phyloP scores from a whole-genome alignment of 2,797 vertebrate genomes.

The Gallinago stenura region DNA sequence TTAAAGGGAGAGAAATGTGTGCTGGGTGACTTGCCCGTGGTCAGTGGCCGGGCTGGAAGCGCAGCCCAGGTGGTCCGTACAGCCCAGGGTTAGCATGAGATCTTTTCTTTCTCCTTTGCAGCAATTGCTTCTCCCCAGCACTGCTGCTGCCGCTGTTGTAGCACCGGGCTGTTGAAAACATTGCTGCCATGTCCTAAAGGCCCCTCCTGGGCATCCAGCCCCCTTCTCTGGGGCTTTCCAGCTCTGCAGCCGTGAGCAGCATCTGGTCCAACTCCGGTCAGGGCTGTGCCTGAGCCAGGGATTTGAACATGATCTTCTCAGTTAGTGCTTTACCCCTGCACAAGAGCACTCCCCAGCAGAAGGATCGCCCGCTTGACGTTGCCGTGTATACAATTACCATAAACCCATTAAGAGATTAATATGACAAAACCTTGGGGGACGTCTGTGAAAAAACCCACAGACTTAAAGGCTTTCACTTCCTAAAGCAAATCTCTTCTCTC shows the following conservation, averaged over 20 bases:
- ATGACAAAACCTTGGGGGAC: conserved; percentile 7
- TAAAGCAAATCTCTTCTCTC: not conserved
- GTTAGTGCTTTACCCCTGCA: not conserved
- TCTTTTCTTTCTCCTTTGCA: not conserved
- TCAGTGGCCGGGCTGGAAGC: not conserved
- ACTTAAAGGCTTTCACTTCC: conserved; percentile 32
- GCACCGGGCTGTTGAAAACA: not conserved
- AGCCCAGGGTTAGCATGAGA: not conserved
- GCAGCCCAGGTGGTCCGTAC: fast-evolving
- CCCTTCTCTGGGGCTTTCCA: not conserved
- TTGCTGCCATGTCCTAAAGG: not conserved
- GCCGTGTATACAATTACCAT: conserved; percentile 5
- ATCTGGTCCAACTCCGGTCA: not conserved
- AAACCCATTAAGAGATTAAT: conserved; percentile 62
- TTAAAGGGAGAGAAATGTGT: not conserved
- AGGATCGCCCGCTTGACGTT: not conserved
- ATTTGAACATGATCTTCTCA: not conserved
- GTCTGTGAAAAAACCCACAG: not conserved
- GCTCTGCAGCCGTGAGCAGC: not conserved
- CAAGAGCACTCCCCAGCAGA: not conserved
- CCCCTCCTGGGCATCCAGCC: not conserved
- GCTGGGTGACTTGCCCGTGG: not conserved
- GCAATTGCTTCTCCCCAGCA: not conserved
- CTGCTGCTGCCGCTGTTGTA: not conserved
- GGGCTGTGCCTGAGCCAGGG: not conserved